Conservation (phyloP, 2,113 vertebrate genomes). For the Sapajus apella region DNA sequence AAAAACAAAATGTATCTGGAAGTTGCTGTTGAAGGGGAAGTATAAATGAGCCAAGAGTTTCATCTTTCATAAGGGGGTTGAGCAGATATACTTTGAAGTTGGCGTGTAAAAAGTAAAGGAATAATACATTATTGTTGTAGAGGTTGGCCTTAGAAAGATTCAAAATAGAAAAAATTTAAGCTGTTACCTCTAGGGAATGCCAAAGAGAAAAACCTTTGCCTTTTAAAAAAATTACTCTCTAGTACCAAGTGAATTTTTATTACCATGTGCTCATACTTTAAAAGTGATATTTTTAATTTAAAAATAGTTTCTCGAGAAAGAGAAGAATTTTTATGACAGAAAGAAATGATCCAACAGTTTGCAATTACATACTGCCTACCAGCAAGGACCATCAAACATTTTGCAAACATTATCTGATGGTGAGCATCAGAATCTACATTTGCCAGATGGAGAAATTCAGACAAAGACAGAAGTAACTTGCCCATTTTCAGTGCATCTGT, state of each 20-base stretch:
- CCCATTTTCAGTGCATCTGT: conserved; percentile 61
- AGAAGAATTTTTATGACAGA: conserved; percentile 36
- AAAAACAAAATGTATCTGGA: background rate
- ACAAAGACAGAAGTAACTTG: conserved; percentile 51
- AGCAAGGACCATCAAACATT: conserved; percentile 67
- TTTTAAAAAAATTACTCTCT: conserved; percentile 22
- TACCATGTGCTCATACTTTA: conserved; percentile 27
- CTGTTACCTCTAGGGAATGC: background rate
- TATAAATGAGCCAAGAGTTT: background rate
- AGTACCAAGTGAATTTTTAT: conserved; percentile 10
- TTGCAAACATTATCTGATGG: conserved; percentile 71
- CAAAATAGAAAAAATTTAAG: background rate
- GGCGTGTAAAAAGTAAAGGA: background rate
- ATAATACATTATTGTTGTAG: background rate
- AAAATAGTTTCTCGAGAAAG: conserved; percentile 57
- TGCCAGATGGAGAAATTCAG: conserved; percentile 69
- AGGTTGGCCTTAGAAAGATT: background rate
- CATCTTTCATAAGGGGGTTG: background rate
- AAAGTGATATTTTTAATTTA: conserved; percentile 49
- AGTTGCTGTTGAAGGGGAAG: background rate
- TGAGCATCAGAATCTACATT: conserved; percentile 62
- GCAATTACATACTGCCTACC: conserved; percentile 64
- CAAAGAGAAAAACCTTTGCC: background rate
- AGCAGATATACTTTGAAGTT: background rate
- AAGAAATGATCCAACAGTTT: conserved; percentile 66